Percentiles rank a stretch among this genome's conserved stretches.
Evolutionary conservation across 1,140 invertebrate genomes (phyloP).

Genomic region (Formica exsecta): DNA sequence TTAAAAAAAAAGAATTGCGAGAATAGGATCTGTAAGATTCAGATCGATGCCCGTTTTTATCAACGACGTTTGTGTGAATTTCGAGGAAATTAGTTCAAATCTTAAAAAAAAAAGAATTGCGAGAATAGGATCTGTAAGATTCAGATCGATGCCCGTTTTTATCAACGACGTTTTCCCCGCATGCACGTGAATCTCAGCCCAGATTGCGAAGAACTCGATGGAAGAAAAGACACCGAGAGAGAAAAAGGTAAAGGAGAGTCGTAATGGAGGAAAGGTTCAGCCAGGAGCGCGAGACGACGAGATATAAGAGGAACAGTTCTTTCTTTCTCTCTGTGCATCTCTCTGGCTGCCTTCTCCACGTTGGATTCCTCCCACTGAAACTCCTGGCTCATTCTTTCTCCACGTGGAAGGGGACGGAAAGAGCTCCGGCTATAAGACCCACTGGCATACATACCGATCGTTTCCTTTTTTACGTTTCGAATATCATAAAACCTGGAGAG

Average conservation of each 20-base stretch:
- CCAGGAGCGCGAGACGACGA: slow-evolving; percentile 64
- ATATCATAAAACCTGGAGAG: slow-evolving; percentile 86
- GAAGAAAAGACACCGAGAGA: slow-evolving; percentile 18
- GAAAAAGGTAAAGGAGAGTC: slow-evolving; percentile 22
- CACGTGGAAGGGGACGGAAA: slow-evolving; percentile 70
- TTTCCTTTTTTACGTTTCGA: slow-evolving; percentile 86
- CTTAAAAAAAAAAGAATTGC: slow-evolving; percentile 25
- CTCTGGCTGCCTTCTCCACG: background rate
- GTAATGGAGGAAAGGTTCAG: slow-evolving; percentile 51
- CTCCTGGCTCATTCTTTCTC: slow-evolving; percentile 40
- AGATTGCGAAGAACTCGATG: background rate
- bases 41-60: slow-evolving; percentile 22
- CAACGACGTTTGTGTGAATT: background rate
- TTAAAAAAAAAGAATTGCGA: slow-evolving; percentile 29
- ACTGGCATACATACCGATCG: slow-evolving; percentile 84
- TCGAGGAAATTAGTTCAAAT: background rate
- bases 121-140: background rate
- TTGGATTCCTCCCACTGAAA: slow-evolving; percentile 43
- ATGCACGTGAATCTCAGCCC: background rate
- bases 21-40: background rate
- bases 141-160: slow-evolving; percentile 12
- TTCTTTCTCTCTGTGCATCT: slow-evolving; percentile 65
- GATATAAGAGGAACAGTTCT: slow-evolving; percentile 29
- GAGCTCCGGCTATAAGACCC: slow-evolving; percentile 80
- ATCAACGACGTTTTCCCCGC: background rate